These are phyloP conservation scores for Caenorhabditis virilis DNA, from an alignment of 2,888 invertebrate genomes.

Conservation along the genomic window DNA sequence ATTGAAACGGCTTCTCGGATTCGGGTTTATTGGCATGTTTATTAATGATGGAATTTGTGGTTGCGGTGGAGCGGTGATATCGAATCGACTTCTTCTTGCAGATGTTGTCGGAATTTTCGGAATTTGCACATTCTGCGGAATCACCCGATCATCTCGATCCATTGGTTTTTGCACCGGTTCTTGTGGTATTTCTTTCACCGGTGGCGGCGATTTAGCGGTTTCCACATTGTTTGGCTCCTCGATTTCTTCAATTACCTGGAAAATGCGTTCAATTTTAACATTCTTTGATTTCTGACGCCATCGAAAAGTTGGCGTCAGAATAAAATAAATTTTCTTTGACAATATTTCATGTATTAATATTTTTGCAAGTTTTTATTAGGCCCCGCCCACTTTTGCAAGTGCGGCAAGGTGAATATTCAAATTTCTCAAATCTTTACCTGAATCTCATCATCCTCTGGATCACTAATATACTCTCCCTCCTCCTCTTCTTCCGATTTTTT, in stretches of 20 bases:
- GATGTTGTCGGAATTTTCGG: too few species aligned
- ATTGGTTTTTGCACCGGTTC: background rate
- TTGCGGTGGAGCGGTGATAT: background rate
- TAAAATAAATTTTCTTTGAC: too few species aligned
- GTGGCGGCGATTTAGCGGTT: background rate
- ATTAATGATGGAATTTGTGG: background rate
- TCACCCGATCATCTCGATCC: background rate
- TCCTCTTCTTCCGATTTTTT: conserved; percentile 3
- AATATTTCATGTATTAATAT: too few species aligned
- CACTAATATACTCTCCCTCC: conserved; percentile 5
- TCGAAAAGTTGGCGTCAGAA: too few species aligned
- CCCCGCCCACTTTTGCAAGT: too few species aligned
- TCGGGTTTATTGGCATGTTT: background rate
- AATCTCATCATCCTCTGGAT: background rate
- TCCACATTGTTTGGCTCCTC: background rate
- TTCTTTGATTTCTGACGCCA: background rate
- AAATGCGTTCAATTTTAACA: background rate
- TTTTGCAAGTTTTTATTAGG: too few species aligned
- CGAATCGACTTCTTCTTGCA: background rate
- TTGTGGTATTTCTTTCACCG: background rate
- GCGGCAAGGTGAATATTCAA: too few species aligned
- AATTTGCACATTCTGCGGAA: background rate
- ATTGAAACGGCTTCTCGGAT: too few species aligned
- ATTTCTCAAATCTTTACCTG: too few species aligned
- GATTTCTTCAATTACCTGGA: background rate